Evolutionary conservation across 2,113 vertebrate species (phyloP), one percentile per base, ranked within the genome.

Genomic region (Oenanthe melanoleuca): DNA sequence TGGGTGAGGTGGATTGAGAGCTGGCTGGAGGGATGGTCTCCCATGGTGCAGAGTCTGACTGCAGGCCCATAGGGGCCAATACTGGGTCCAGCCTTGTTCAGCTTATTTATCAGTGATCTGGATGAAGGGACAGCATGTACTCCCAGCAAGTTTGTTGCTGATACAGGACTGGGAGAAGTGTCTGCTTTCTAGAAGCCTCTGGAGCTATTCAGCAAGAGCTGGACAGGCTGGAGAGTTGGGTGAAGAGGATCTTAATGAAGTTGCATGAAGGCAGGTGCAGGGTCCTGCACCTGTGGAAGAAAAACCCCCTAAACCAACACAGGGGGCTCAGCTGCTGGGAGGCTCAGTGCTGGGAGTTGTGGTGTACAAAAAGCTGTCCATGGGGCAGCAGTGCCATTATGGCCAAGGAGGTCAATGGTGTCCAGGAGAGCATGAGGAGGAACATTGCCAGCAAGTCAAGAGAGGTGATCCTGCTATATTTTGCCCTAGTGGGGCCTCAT

Each of bases 371-470:
- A 42, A 6, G 29, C 40, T 69, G 47, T 61, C n/a, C n/a, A 5
- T 69, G 34, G 40, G n/a, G 29, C 55, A 55, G 29, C 61, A 40
- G 29, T 19, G 14, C 40, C 21, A 18, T 60, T 55, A 22, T 23
- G 55, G 55, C 9, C 55, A 47, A 55, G 56, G 15, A 82, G 6
- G 9, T 40, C 55, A 49, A 19, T 22, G 21, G 12, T 26, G 7
- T 49, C 29, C 0, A 0, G 21, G 21, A 14, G 4, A 14, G 2
- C 47, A 15, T 47, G 50, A 42, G 70, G 55, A 75, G 28, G 3
- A 61, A 17, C 55, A 75, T 7, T 69, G 55, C 40, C 47, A 61
- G 47, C 55, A 55, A n/a, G 17, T 61, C 24, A 15, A 15, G 40
- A 25, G n/a, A 42, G 47, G 21, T 61, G 63, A 61, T 75, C 55